A percentile compares a stretch with the other conserved stretches of the same genome.
These are phyloP conservation scores for Antennarius maculatus DNA, from an alignment of 2,797 vertebrate genomes.

Conservation along the genomic window DNA sequence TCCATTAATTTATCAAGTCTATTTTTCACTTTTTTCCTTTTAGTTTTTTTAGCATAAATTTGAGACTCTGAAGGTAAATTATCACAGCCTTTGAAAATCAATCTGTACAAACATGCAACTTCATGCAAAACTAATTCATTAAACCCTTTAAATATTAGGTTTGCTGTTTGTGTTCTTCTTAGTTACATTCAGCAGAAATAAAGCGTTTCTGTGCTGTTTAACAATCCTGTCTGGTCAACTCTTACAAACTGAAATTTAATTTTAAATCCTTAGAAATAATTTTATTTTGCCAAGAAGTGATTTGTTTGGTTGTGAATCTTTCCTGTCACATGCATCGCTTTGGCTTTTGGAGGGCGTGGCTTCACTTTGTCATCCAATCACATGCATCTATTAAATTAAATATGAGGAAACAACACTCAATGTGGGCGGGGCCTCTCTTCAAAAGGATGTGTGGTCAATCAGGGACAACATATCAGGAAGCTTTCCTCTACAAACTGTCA, in stretches of 20 bases:
- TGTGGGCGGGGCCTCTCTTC: constrained; percentile 37
- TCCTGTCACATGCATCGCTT: constrained; percentile 62
- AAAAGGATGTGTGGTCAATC: constrained; percentile 17
- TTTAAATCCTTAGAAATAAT: background rate
- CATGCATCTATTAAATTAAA: constrained; percentile 69
- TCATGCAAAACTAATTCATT: no score
- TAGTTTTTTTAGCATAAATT: no score
- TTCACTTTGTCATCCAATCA: constrained; percentile 57
- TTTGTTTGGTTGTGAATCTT: constrained; percentile 16
- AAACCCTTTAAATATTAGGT: no score
- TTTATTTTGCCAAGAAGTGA: background rate
- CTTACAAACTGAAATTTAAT: no score
- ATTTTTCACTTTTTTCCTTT: no score
- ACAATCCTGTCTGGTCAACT: background rate
- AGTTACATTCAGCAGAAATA: background rate
- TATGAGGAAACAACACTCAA: constrained; percentile 40
- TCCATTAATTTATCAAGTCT: no score
- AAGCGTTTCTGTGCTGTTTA: no score
- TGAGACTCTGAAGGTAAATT: no score
- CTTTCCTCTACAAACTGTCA: constrained; percentile 74
- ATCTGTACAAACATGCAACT: background rate
- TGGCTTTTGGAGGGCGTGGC: constrained; percentile 43
- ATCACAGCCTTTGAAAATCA: constrained; percentile 43
- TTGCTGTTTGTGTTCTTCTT: background rate
- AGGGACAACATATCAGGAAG: constrained; percentile 31